Percentiles rank a stretch among this genome's conserved stretches.
phyloP scores from a whole-genome alignment of 2,113 vertebrate genomes.

The Phylloscopus whistleri region DNA sequence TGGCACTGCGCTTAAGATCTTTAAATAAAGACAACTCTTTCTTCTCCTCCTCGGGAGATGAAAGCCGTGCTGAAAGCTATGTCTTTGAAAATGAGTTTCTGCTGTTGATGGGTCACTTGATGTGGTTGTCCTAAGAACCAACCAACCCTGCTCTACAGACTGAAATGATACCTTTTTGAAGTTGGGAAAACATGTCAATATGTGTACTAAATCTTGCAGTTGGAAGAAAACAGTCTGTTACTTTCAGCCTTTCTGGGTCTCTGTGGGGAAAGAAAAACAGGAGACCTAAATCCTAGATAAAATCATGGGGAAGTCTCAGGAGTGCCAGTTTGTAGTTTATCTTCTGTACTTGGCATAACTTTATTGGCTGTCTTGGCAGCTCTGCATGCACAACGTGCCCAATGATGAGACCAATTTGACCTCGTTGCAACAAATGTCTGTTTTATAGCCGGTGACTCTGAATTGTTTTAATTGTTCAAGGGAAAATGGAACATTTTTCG shows the following conservation, averaged over 20 bases:
- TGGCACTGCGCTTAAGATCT: neutral
- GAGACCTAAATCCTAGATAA: neutral
- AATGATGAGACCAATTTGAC: neutral
- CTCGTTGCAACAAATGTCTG: neutral
- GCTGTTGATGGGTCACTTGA: slow-evolving; percentile 28
- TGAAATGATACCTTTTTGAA: neutral
- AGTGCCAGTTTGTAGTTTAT: neutral
- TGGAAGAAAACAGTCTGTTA: neutral
- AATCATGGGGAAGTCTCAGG: neutral
- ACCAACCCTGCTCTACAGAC: neutral
- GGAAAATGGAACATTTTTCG: neutral
- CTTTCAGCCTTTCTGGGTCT: neutral
- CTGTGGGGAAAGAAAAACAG: neutral
- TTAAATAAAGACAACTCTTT: neutral
- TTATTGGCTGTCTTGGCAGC: neutral
- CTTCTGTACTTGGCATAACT: neutral
- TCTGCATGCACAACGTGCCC: neutral
- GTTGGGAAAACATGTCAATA: slow-evolving; percentile 21
- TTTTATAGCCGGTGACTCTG: neutral
- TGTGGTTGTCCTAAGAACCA: slow-evolving; percentile 18
- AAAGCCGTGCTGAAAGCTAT: slow-evolving; percentile 12
- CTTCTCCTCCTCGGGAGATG: neutral
- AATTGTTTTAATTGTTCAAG: neutral
- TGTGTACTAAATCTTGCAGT: neutral
- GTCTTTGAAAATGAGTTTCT: slow-evolving; percentile 14